Base-by-base conservation (phyloP, 2,888 invertebrate genomes). In the Idaea straminata region DNA sequence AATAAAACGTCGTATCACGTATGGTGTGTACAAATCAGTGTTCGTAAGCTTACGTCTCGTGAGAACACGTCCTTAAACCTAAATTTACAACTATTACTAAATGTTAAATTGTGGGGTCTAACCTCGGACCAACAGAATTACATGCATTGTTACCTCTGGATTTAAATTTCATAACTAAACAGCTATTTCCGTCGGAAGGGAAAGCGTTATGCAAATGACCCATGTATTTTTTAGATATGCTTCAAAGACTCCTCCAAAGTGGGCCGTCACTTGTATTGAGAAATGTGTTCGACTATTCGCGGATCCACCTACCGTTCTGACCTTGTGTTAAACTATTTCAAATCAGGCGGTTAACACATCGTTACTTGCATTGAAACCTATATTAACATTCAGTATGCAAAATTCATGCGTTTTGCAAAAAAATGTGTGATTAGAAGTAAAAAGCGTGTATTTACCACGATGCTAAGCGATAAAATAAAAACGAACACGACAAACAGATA, bases 171-270 rank as follows among this genome's bases (percentile, higher is more conserved):
- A 77, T 77, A 79, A 81, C 71, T 62, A 65, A 81, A 78, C 79
- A 77, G 70, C 76, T 73, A 74, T 86, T 85, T 88, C 87, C 85
- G 84, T 79, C 80, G 69, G 74, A 77, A 80, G 84, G 82, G 80
- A 85, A 85, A 87, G 86, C 83, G 76, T 74, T 80, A 83, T 82
- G 81, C 73, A 80, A 84, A 83, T 81, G 70, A 76, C 68, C 75
- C 75, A 76, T 81, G 69, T 76, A 77, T 72, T 72, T 72, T 81
- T 82, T 79, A 74, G 74, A 72, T 62, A 71, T 73, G 64, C 65
- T 74, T 15, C 36, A 38, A 61, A 38, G 38, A 61, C 61, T 6
- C 10, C 35, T 5, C 36, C 35, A 16, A 15, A 61, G 36, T 61
- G 16, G 36, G 61, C 47, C 47, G 47, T 62, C 65, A 57, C 59